phyloP scores from a whole-genome alignment of 2,113 vertebrate genomes.

The Neodontobutis hainanensis region DNA sequence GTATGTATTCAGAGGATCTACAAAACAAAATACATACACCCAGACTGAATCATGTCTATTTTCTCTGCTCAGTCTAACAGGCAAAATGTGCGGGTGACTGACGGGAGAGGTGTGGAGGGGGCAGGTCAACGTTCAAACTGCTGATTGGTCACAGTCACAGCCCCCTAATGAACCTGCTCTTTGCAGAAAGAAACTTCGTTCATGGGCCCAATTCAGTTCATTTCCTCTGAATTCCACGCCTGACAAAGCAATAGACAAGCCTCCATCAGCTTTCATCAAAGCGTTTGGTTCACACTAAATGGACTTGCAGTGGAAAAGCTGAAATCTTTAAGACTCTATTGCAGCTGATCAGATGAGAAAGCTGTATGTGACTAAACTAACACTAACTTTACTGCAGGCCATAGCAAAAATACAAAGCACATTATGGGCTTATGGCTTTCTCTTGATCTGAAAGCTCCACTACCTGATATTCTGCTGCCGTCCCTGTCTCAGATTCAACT shows the following conservation, averaged over 20 bases:
- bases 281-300: conserved; percentile 12
- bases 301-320: conserved; percentile 2
- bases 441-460: too few species aligned
- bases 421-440: too few species aligned
- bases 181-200: conserved; percentile 13
- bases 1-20: neutral
- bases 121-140: conserved; percentile 58
- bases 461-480: too few species aligned
- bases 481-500: too few species aligned
- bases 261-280: conserved; percentile 37
- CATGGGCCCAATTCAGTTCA: conserved; percentile 24
- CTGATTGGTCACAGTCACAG: conserved; percentile 53
- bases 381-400: neutral
- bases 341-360: conserved; percentile 4
- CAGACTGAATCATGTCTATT: neutral
- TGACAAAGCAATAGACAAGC: conserved; percentile 24
- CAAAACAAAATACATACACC: neutral
- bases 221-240: conserved; percentile 26
- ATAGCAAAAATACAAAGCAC: neutral
- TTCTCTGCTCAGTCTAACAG: conserved; percentile 19
- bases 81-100: conserved; percentile 18
- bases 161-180: conserved; percentile 42
- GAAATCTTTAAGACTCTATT: neutral
- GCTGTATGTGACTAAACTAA: neutral
- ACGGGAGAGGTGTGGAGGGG: conserved; percentile 31